Percentiles rank a stretch among this genome's conserved stretches.
phyloP scores from a whole-genome alignment of 2,888 invertebrate species.

The Boloria euphrosyne region DNA sequence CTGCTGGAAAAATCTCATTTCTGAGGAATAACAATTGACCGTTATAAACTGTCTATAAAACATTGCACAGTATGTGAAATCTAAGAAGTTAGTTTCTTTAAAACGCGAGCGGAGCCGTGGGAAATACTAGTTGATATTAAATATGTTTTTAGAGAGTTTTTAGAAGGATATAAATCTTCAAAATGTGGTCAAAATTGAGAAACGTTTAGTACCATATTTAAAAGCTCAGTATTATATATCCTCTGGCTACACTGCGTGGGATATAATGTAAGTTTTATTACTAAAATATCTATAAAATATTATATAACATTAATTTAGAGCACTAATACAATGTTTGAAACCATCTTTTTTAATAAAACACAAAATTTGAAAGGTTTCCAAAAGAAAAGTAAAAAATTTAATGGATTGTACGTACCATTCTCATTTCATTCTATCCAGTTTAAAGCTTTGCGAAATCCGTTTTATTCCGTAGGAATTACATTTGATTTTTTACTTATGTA shows the following conservation, averaged over 20 bases:
- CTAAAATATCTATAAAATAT: neutral
- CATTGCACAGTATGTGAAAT: too few relatives aligned
- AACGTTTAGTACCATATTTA: too few relatives aligned
- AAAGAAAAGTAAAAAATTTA: constrained; percentile 17
- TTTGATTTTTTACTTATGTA: constrained; percentile 4
- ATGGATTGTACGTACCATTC: constrained; percentile 13
- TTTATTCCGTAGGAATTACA: neutral
- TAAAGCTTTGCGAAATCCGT: constrained; percentile 9
- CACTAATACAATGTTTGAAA: neutral
- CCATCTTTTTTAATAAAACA: constrained; percentile 12
- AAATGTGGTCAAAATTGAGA: too few relatives aligned
- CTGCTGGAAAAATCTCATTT: too few relatives aligned
- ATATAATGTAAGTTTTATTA: neutral
- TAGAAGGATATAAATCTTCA: too few relatives aligned
- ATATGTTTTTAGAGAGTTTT: too few relatives aligned
- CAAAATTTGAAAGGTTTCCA: constrained; percentile 16
- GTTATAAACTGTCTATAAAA: too few relatives aligned
- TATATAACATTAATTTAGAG: neutral
- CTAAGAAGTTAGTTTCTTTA: too few relatives aligned
- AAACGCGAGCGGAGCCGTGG: too few relatives aligned
- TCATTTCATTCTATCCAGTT: constrained; percentile 20
- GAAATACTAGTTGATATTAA: too few relatives aligned
- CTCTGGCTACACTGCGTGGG: neutral
- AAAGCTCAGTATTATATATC: too few relatives aligned
- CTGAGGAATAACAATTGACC: too few relatives aligned